Conservation (phyloP, 2,113 vertebrate genomes). For the Fulmarus glacialis region DNA sequence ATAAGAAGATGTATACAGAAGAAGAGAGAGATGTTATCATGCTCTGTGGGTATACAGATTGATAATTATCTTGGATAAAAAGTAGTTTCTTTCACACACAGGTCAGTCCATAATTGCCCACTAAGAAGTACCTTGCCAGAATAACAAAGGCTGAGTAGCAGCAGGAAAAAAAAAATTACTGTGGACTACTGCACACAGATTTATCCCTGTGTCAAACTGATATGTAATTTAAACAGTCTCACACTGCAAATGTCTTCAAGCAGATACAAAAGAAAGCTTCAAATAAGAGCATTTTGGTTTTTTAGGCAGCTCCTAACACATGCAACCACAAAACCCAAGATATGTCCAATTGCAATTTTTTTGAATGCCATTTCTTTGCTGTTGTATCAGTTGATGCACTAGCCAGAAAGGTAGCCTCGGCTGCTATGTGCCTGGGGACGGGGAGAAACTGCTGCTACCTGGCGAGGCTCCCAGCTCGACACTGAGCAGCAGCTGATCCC, state of each 20-base stretch:
- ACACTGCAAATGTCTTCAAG: not conserved
- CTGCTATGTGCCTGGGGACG: accelerated
- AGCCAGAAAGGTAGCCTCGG: not conserved
- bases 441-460: not conserved
- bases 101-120: not conserved
- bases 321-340: not conserved
- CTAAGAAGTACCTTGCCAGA: not conserved
- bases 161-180: not conserved
- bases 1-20: not conserved
- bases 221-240: not conserved
- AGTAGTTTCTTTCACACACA: not conserved
- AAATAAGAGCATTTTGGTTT: not conserved
- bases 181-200: not conserved
- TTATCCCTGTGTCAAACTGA: not conserved
- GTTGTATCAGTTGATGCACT: accelerated
- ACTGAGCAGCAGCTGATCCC: not conserved
- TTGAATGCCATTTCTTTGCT: not conserved
- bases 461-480: not conserved
- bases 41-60: not conserved
- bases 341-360: accelerated
- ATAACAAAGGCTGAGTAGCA: not conserved
- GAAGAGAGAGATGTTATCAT: not conserved
- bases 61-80: not conserved
- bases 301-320: not conserved
- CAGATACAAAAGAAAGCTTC: not conserved